Evolutionary conservation across 2,113 vertebrate genomes (phyloP).

Genomic region (Tiliqua scincoides): DNA sequence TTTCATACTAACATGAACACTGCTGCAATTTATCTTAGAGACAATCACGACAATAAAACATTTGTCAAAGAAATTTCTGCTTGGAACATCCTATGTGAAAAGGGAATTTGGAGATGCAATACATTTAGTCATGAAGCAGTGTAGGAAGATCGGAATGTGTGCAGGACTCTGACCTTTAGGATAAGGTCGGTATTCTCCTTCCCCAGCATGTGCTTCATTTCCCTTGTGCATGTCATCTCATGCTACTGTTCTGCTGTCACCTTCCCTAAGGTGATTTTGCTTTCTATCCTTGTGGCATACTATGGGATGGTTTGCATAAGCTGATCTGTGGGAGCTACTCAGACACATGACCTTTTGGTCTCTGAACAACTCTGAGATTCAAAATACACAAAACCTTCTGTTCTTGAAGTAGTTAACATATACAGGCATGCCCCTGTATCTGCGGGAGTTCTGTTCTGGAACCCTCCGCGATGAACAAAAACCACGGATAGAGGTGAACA

Average conservation of each 20-base stretch:
- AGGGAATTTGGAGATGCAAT: not conserved
- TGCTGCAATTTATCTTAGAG: not conserved
- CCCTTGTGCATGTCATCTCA: no score
- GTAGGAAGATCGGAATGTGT: not conserved
- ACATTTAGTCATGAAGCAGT: not conserved
- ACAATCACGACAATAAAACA: not conserved
- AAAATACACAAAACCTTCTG: not conserved
- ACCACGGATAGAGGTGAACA: no score
- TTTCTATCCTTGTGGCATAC: no score
- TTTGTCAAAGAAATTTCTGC: not conserved
- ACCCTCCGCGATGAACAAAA: no score
- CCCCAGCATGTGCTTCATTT: no score
- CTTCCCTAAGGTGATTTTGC: no score
- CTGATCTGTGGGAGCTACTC: no score
- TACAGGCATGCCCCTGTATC: no score
- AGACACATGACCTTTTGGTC: not conserved
- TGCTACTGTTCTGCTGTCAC: no score
- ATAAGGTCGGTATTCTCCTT: no score
- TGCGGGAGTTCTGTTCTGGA: no score
- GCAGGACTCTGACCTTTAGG: not conserved
- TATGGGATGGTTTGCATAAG: no score
- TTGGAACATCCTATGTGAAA: not conserved
- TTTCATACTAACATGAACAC: not conserved
- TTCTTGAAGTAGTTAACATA: not conserved
- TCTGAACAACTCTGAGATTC: not conserved